These are phyloP conservation scores for Drosophila diplacantha DNA, from an alignment of 2,888 invertebrate genomes.

Conservation along the genomic window DNA sequence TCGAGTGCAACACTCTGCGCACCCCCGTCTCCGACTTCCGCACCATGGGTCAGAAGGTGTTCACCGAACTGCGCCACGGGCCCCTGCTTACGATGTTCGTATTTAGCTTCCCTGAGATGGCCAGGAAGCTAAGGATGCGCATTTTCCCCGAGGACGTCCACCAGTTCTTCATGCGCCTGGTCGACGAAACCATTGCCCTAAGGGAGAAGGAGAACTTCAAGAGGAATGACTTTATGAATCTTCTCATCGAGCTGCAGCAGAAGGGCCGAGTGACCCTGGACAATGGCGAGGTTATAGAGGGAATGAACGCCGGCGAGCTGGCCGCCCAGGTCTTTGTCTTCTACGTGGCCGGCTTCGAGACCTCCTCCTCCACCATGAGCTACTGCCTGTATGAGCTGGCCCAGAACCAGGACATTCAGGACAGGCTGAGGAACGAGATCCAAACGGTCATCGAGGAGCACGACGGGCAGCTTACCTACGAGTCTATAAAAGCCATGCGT, in stretches of 20 bases:
- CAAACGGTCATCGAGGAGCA: slow-evolving; percentile 72
- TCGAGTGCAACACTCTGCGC: slow-evolving; percentile 77
- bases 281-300: slow-evolving; percentile 58
- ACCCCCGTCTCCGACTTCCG: slow-evolving; percentile 74
- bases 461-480: slow-evolving; percentile 76
- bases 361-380: slow-evolving; percentile 78
- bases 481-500: slow-evolving; percentile 75
- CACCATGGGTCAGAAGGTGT: slow-evolving; percentile 49
- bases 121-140: slow-evolving; percentile 58
- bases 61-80: slow-evolving; percentile 45
- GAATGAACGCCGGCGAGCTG: slow-evolving; percentile 76
- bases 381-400: slow-evolving; percentile 79
- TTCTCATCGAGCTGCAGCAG: slow-evolving; percentile 77
- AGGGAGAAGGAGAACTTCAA: slow-evolving; percentile 73
- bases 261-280: slow-evolving; percentile 60
- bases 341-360: slow-evolving; percentile 80
- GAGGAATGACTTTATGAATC: slow-evolving; percentile 79
- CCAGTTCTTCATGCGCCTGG: slow-evolving; percentile 73
- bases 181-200: slow-evolving; percentile 75
- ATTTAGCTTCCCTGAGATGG: slow-evolving; percentile 58
- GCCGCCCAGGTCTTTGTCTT: slow-evolving; percentile 80
- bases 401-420: slow-evolving; percentile 78
- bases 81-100: slow-evolving; percentile 37
- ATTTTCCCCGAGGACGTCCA: slow-evolving; percentile 60
- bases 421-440: slow-evolving; percentile 77